Conservation (phyloP, 2,888 invertebrate genomes). For the Penaeus monodon region DNA sequence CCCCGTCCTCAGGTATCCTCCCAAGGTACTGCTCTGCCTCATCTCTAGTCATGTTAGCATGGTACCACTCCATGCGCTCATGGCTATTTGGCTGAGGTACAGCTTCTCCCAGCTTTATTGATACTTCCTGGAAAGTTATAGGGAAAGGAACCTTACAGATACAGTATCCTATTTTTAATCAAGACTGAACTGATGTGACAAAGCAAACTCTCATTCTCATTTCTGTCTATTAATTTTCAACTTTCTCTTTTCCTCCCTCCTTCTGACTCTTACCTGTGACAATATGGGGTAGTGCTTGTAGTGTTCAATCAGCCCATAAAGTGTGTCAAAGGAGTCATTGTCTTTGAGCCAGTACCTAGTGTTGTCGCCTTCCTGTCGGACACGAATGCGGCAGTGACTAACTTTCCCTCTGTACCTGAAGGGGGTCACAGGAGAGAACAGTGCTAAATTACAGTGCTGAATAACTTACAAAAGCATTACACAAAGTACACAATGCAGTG, state of each 20-base stretch:
- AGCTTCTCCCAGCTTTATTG: slow-evolving; percentile 87
- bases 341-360: slow-evolving; percentile 93
- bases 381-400: slow-evolving; percentile 71
- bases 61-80: slow-evolving; percentile 94
- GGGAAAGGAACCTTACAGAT: neutral
- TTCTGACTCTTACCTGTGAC: slow-evolving; percentile 74
- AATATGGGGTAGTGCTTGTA: slow-evolving; percentile 88
- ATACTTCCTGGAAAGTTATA: slow-evolving; percentile 78
- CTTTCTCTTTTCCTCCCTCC: too few species aligned
- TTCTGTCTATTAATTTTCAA: too few species aligned
- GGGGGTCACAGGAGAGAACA: slow-evolving; percentile 33
- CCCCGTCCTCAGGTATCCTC: slow-evolving; percentile 88
- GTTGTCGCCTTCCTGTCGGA: slow-evolving; percentile 86
- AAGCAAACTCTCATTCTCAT: slow-evolving; percentile 62
- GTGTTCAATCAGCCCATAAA: slow-evolving; percentile 91
- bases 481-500: too few species aligned
- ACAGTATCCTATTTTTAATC: too few species aligned
- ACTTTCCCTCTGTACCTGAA: slow-evolving; percentile 73
- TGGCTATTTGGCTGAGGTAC: slow-evolving; percentile 96
- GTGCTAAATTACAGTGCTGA: slow-evolving; percentile 14
- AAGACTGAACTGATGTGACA: slow-evolving; percentile 57
- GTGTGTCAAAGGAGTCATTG: slow-evolving; percentile 87
- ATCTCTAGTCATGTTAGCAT: slow-evolving; percentile 82
- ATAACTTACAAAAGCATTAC: neutral
- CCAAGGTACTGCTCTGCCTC: slow-evolving; percentile 91